Conservation (phyloP, 2,113 vertebrate species). For the Piaya cayana region DNA sequence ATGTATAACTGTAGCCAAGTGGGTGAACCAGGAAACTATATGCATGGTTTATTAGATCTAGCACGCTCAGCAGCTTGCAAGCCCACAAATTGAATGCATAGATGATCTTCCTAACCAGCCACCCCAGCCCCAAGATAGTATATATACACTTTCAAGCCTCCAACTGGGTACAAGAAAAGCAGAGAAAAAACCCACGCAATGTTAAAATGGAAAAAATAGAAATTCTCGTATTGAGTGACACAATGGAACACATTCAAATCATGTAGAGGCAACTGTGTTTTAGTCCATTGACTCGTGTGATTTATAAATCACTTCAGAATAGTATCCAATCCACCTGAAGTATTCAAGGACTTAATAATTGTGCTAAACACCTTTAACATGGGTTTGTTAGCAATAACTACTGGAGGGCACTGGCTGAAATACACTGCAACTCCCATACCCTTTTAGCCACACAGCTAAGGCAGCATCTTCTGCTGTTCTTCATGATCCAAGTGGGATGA, state of each 20-base stretch:
- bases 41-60: not conserved
- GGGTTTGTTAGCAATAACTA: not conserved
- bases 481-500: not conserved
- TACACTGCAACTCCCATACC: accelerated
- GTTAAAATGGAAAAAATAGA: not conserved
- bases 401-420: not conserved
- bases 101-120: not conserved
- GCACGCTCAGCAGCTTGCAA: not conserved
- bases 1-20: not conserved
- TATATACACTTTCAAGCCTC: not conserved
- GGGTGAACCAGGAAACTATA: not conserved
- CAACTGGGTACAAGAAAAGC: not conserved
- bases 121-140: not conserved
- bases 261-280: not conserved
- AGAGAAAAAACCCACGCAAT: not conserved
- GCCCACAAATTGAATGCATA: not conserved
- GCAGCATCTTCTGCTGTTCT: not conserved
- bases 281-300: not conserved
- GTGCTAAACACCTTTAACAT: not conserved
- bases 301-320: not conserved
- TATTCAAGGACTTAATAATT: not conserved
- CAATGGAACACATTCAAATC: not conserved
- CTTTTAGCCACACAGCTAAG: not conserved
- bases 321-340: not conserved
- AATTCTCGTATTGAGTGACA: not conserved